phyloP scores from a whole-genome alignment of 2,113 vertebrate genomes.

The Prochilodus magdalenae region DNA sequence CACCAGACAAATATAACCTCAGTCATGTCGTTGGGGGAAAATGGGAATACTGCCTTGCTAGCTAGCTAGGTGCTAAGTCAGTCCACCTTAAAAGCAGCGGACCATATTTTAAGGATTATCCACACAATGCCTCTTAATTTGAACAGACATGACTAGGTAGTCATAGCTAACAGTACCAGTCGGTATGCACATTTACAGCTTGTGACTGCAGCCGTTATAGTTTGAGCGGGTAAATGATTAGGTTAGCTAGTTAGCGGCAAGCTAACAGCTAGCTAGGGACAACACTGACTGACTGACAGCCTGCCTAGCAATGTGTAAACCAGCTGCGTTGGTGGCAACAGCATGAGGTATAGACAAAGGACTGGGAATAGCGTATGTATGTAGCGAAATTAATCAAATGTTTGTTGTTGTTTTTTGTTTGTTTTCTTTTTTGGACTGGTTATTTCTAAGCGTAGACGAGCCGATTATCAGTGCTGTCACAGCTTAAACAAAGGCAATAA shows the following conservation, averaged over 20 bases:
- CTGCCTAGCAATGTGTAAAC: not conserved
- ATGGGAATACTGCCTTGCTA: not conserved
- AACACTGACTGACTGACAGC: too few species aligned
- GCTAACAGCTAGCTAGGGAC: not conserved
- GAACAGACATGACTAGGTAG: not conserved
- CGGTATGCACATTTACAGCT: not conserved
- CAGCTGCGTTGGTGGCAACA: not conserved
- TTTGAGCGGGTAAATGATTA: not conserved
- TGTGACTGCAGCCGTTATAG: not conserved
- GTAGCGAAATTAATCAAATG: not conserved
- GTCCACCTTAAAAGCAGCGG: constrained; percentile 40
- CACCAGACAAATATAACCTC: not conserved
- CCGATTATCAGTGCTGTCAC: not conserved
- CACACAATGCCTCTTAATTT: not conserved
- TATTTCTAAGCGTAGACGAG: not conserved
- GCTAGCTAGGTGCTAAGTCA: not conserved
- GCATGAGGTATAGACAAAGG: too few species aligned
- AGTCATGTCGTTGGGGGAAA: not conserved
- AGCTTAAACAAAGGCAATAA: constrained; percentile 18
- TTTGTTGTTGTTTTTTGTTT: not conserved
- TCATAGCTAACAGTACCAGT: too few species aligned
- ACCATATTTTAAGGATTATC: not conserved
- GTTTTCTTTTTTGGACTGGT: too few species aligned
- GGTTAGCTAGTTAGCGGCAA: not conserved
- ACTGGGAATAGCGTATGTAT: too few species aligned